phyloP scores from a whole-genome alignment of 2,888 invertebrate species.

The Willowsia nigromaculata region DNA sequence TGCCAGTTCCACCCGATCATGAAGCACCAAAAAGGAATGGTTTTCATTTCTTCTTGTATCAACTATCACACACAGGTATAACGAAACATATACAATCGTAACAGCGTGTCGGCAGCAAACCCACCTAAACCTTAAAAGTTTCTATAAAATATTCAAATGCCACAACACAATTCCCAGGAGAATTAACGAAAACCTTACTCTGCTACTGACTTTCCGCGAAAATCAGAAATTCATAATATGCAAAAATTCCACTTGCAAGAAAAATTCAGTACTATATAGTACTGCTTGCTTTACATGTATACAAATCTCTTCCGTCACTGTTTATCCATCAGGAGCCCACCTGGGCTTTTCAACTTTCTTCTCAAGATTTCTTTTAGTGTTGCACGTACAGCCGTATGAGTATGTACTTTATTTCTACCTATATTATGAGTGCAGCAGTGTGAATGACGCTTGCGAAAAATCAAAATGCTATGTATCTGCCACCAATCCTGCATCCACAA shows the following conservation, averaged over 20 bases:
- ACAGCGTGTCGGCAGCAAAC: not conserved
- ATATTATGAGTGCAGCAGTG: not conserved
- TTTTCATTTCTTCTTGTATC: not conserved
- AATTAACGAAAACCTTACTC: not conserved
- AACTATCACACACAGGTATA: not conserved
- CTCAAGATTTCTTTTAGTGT: constrained; percentile 9
- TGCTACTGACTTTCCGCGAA: not conserved
- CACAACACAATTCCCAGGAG: constrained; percentile 26
- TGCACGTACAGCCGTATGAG: not conserved
- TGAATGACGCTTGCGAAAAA: constrained; percentile 18
- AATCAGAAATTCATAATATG: constrained; percentile 9
- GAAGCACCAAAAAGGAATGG: not conserved
- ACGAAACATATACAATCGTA: not conserved
- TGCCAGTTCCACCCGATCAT: not conserved
- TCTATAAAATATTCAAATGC: constrained; percentile 49
- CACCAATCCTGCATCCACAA: not conserved
- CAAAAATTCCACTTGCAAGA: not conserved
- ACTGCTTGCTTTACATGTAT: not conserved
- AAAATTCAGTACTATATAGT: not conserved
- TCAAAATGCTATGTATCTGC: constrained; percentile 14
- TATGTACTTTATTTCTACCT: not conserved
- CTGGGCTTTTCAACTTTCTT: constrained; percentile 52
- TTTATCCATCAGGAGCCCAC: constrained; percentile 33
- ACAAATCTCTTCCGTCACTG: not conserved
- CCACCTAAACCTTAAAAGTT: constrained; percentile 23